Evolutionary conservation across 2,797 vertebrate genomes (phyloP), one percentile per base, ranked within the genome.

Genomic region (Botia almorhae): DNA sequence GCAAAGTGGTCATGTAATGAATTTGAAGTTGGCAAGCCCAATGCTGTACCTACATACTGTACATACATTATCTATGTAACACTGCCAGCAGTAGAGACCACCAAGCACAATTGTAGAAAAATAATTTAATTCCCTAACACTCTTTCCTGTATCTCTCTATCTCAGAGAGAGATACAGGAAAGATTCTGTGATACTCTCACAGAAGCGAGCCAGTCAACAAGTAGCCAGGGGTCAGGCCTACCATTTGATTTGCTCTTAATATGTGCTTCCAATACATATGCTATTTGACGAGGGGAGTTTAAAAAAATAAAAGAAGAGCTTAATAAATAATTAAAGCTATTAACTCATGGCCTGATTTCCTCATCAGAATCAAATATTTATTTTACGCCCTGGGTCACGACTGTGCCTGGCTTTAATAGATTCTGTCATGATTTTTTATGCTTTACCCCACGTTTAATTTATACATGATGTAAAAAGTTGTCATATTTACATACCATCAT

Each of bases 351-450:
- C 73, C 76, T 73, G 58, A 29, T 23, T 78, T 68, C 61, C 33
- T 50, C 67, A 11, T 82, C 21, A 60, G 74, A 76, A 82, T 88
- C 64, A 85, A 85, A 81, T 70, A 85, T 81, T 84, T 71, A 78
- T 55, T 26, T 21, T 43, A 11, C 69, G 23, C 29, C 21, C 48
- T 67, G 39, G 69, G 80, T 84, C 53, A 78, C 69, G 73, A 69
- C 63, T 73, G 69, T 80, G 50, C 71, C 33, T 71, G 48, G 58
- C 73, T 21, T 69, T 60, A 64, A 67, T 81, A 64, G 53, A 85
- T 78, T 82, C 64, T 56, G 11, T 39, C 48, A 73, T 48, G 72
- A 82, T 73, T 76, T 21, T 68, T 26, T 63, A 74, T 36, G 46
- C 19, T 19, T 69, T 71, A 81, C 43, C 17, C n/a, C 13, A 43